Evolutionary conservation across 2,888 invertebrate species (phyloP), one percentile per base, ranked within the genome.

Genomic region (Noctua comes): DNA sequence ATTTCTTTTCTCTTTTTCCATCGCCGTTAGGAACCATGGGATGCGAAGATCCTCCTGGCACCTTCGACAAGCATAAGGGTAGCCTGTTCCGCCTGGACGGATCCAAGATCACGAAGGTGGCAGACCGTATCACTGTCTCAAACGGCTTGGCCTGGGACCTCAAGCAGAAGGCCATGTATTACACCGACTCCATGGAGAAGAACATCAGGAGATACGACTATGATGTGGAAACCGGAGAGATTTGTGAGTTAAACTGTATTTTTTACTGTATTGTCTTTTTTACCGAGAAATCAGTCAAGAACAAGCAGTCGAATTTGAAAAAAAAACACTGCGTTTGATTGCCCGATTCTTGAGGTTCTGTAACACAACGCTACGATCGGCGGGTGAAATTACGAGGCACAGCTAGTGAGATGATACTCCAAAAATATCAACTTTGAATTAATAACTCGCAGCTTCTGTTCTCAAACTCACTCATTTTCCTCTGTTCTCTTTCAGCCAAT

Each of bases 81-180:
- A 94, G 97, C 1, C 91, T 97, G 27, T 97, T 93, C 91, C 94
- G 94, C 0, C n/a, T 96, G 27, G 95, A 94, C 16, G 93, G 92
- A 1, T 76, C 83, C 16, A 93, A 90, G 18, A 74, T 93, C 48
- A 88, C 86, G 62, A 92, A 88, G 62, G 70, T 95, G 16, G 93
- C 78, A 0, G 89, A 89, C 2, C 83, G 87, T 0, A 93, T 98
- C 18, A 96, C 97, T 71, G 97, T 98, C 86, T 98, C 98, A n/a
- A 98, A 99, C 93, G 98, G 98, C 0, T 94, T 98, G 64, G 98
- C 98, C 16, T 99, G 98, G 98, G 97, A 98, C 89, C 93, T 97
- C 21, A 95, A 97, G 82, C 94, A 97, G 82, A 97, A 97, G 77
- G 97, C 97, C 73, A 97, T 98, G 96, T 98, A 98, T 93, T 98